Percentiles rank a stretch among this genome's conserved stretches.
These are phyloP conservation scores for Macrostomum cliftonense DNA, from an alignment of 2,888 invertebrate species.

Conservation along the genomic window DNA sequence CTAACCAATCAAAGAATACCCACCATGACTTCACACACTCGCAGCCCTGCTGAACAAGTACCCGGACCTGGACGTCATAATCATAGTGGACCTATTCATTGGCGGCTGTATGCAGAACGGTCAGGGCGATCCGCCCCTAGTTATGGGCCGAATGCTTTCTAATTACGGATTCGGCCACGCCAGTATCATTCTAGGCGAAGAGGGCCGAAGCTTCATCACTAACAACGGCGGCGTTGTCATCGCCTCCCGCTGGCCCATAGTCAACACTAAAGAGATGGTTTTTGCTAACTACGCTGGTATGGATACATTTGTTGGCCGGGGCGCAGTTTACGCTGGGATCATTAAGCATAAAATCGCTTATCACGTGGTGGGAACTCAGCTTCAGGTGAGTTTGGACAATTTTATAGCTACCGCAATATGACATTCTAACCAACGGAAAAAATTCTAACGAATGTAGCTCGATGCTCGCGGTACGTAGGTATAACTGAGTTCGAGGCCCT, in stretches of 20 bases:
- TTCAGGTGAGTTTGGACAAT: no score
- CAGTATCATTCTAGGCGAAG: background rate
- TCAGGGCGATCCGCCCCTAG: background rate
- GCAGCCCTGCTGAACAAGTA: background rate
- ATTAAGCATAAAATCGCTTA: no score
- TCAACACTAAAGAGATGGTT: background rate
- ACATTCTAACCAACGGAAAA: no score
- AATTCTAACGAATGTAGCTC: no score
- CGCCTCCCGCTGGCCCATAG: conserved; percentile 1
- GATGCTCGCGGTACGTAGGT: no score
- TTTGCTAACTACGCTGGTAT: background rate
- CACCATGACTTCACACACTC: background rate
- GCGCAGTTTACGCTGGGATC: no score
- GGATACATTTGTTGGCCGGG: no score
- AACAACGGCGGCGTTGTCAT: conserved; percentile 3
- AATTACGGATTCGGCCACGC: conserved; percentile 2
- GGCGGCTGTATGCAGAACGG: background rate
- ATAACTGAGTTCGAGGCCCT: no score
- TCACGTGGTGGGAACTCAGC: no score
- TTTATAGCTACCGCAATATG: no score
- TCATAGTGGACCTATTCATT: conserved; percentile 2
- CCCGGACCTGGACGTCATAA: conserved; percentile 5
- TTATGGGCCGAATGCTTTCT: background rate
- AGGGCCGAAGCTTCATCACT: background rate
- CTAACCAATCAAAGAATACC: no score